Base-by-base conservation (phyloP, 2,113 vertebrate species). In the Psilopsiagon aymara region DNA sequence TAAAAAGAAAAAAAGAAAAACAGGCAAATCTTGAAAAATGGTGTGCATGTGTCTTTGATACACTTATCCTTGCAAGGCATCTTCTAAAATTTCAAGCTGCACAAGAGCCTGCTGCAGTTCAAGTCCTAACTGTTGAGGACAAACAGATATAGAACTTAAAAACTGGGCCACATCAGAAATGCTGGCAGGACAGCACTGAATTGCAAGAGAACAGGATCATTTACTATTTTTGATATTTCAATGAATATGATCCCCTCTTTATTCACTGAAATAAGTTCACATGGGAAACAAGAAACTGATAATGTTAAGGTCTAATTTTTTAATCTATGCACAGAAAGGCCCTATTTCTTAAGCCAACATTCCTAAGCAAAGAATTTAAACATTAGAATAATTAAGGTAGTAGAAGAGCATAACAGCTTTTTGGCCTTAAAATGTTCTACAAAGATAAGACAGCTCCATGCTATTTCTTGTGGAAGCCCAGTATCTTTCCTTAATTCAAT, bases 351-450 rank as follows among this genome's bases (percentile, higher is more conserved):
- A 77, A 78, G 21, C 13, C 21, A 33, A 66, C 31, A 33, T 27
- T 90, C 41, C 68, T 44, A 81, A 74, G 28, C 11, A 78, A 91
- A 88, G 10, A 70, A 78, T n/a, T 60, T 77, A 77, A 90, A 70
- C 5, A 17, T 55, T 44, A 77, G 29, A 91, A 62, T 46, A 44
- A 78, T 19, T n/a, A 83, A 73, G 14, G 49, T 2, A 90, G 67
- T 44, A 20, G 47, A 85, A 88, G 2, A 82, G 29, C 27, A 37
- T 3, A 41, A 0, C 33, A 5, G 28, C 7, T 86, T 17, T 44
- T n/a, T 49, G 35, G 17, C 39, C 33, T 73, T 73, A 73, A 77
- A 73, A 67, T 79, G 75, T 67, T 59, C 75, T 37, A 75, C 18
- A 53, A 86, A 64, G 51, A 49, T 39, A 71, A 67, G 10, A 59